These are phyloP conservation scores for Hemicentrotus pulcherrimus DNA, from an alignment of 35 echinoderm and acorn worm species.

Conservation along the genomic window DNA sequence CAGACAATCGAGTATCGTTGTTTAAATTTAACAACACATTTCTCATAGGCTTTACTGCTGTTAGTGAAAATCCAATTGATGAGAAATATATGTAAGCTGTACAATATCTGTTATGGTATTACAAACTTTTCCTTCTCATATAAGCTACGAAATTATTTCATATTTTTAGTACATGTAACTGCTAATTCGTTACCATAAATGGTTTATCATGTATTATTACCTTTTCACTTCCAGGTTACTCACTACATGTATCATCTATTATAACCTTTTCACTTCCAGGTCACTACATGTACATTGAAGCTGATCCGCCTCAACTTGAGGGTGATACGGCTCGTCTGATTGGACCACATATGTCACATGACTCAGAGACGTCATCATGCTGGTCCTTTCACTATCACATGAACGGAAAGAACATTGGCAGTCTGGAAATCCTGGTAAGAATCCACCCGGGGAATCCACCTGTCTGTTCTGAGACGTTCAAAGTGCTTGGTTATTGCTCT, in stretches of 20 bases:
- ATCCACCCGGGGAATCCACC: background rate
- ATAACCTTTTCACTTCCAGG: conserved; percentile 39
- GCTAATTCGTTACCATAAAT: too few relatives aligned
- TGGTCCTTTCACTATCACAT: conserved; percentile 64
- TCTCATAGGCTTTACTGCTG: too few relatives aligned
- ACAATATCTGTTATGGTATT: too few relatives aligned
- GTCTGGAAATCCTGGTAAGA: background rate
- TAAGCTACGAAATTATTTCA: too few relatives aligned
- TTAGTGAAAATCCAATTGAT: too few relatives aligned
- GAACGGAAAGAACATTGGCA: conserved; percentile 23
- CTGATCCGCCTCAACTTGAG: conserved; percentile 23
- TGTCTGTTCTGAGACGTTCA: too few relatives aligned
- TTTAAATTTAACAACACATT: too few relatives aligned
- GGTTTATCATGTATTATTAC: too few relatives aligned
- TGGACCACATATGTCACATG: conserved; percentile 50
- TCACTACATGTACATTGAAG: conserved; percentile 71
- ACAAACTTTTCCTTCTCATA: too few relatives aligned
- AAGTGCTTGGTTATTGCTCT: too few relatives aligned
- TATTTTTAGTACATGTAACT: background rate
- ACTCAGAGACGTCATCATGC: conserved; percentile 32
- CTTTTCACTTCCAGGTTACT: conserved; percentile 6
- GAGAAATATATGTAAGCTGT: background rate
- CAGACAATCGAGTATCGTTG: too few relatives aligned
- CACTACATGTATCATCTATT: conserved; percentile 60
- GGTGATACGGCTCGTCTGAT: conserved; percentile 44